Base-by-base conservation (phyloP, 2,888 invertebrate genomes). In the Ischnura elegans region DNA sequence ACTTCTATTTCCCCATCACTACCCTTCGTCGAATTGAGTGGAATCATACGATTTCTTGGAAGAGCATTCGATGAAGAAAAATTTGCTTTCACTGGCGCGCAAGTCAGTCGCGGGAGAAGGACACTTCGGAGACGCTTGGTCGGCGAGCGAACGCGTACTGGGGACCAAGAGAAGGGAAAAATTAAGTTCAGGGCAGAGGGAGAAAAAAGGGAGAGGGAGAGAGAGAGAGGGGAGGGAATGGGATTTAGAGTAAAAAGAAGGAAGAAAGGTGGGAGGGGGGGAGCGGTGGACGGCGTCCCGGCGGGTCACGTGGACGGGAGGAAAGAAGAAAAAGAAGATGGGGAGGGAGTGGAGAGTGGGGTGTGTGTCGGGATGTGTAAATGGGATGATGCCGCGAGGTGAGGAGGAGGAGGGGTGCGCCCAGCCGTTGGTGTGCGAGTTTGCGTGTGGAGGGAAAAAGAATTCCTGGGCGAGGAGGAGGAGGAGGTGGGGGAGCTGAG, bases 301-400 rank as follows among this genome's bases (percentile, higher is more conserved):
- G 76, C 10, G 29, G 76, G 76, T 76, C 76, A 76, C 76, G 86
- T 43, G 43, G 86, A 86, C 43, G n/a, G 46, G 43, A 43, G 87
- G 25, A 42, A 13, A 36, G 51, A 36, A 47, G 36, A 36, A 10
- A 42, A 47, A 10, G 51, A 16, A 19, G 21, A 55, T 19, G 87
- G 46, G 45, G 86, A 4, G 36, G 86, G 45, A n/a, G 29, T 29
- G 87, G 5, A 47, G 51, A 29, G 8, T 29, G 55, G 87, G 55
- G 55, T 87, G 47, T 90, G 51, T 87, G 47, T 47, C 29, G 47
- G 43, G 55, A 4, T 36, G 25, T 90, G 90, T 55, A 76, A 61
- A 61, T 45, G 90, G 90, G 90, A 76, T 76, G 21, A 90, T 90
- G 90, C 55, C n/a, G 51, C n/a, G 86, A 25, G 61, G 55, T 42